A percentile compares a stretch with the other conserved stretches of the same genome.
These are phyloP conservation scores for Zaprionus gabonicus DNA, from an alignment of 1,140 invertebrate genomes.

Conservation along the genomic window DNA sequence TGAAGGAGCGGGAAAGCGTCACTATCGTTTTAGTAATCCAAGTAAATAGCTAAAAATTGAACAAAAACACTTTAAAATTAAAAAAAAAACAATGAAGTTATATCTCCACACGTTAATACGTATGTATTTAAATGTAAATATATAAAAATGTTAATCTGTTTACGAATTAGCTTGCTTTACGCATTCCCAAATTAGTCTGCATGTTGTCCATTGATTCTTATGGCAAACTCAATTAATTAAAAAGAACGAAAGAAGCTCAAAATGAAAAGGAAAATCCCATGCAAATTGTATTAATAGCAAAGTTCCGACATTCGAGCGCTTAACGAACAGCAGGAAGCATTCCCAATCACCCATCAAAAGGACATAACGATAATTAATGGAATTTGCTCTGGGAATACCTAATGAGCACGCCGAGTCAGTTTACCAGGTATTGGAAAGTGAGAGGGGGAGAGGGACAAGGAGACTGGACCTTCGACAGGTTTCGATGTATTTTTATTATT, in stretches of 20 bases:
- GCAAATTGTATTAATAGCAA: conserved; percentile 54
- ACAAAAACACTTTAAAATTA: no score
- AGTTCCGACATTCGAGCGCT: conserved; percentile 24
- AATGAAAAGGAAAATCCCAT: conserved; percentile 27
- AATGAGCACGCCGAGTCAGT: conserved; percentile 58
- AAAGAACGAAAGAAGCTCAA: conserved; percentile 22
- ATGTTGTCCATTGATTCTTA: conserved; percentile 18
- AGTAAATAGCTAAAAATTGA: no score
- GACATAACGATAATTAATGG: conserved; percentile 84
- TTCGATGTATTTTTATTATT: conserved; percentile 72
- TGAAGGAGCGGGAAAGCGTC: no score
- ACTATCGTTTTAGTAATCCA: no score
- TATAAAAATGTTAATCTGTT: not conserved
- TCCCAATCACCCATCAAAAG: conserved; percentile 69
- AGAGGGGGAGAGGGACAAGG: not conserved
- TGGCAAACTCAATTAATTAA: conserved; percentile 29
- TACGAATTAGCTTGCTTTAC: not conserved
- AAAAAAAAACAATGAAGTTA: no score
- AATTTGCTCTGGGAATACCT: conserved; percentile 76
- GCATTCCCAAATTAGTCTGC: conserved; percentile 14
- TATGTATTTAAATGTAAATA: no score
- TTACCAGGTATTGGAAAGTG: conserved; percentile 1
- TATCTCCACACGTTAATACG: no score
- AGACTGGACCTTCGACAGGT: not conserved
- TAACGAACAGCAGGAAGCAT: conserved; percentile 49